Conservation (phyloP, 2,888 invertebrate genomes). For the Sphaerophoria taeniata region DNA sequence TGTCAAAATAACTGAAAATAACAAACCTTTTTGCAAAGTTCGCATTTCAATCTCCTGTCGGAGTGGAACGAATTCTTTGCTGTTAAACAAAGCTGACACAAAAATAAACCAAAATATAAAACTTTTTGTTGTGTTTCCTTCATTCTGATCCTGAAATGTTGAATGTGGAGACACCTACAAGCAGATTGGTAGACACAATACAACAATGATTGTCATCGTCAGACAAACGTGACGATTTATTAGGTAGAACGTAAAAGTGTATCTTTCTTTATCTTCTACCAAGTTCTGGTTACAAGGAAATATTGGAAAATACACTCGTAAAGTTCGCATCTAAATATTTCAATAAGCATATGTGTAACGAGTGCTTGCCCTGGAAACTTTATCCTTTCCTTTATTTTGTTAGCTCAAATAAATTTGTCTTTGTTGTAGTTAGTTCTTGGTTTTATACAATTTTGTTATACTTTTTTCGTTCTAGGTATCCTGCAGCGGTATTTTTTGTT, state of each 20-base stretch:
- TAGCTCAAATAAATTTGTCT: not conserved
- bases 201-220: no score
- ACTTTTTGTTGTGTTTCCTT: not conserved
- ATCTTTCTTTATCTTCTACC: not conserved
- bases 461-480: not conserved
- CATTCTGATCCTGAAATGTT: not conserved
- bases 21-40: slow-evolving; percentile 3
- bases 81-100: slow-evolving; percentile 2
- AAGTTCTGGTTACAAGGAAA: not conserved
- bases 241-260: not conserved
- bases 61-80: not conserved
- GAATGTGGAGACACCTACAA: not conserved
- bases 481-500: not conserved
- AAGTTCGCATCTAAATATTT: slow-evolving; percentile 43
- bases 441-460: not conserved
- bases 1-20: slow-evolving; percentile 15
- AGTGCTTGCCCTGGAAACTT: slow-evolving; percentile 10
- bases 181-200: no score
- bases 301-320: not conserved
- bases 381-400: slow-evolving; percentile 8
- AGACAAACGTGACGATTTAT: no score
- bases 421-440: not conserved
- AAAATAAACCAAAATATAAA: not conserved
- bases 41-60: slow-evolving; percentile 3
- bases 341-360: slow-evolving; percentile 12